phyloP scores from a whole-genome alignment of 30 jellyfish, hydroid and myxozoan species.

The Catostylus mosaicus region DNA sequence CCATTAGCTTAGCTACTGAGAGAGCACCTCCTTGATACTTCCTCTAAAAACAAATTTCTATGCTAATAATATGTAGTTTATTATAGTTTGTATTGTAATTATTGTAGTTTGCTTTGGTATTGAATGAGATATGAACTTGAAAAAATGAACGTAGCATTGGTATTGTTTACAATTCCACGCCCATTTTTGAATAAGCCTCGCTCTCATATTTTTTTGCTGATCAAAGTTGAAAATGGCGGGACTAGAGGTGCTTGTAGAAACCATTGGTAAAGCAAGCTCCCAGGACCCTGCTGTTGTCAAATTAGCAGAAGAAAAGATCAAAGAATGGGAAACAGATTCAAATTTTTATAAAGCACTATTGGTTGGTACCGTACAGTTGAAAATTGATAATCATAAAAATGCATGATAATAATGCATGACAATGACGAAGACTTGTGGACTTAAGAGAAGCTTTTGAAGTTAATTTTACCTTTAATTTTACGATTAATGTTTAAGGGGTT shows the following conservation, averaged over 20 bases:
- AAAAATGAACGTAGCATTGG: background rate
- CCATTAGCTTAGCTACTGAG: too few species aligned
- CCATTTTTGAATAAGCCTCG: slow-evolving; percentile 41
- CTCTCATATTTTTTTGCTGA: background rate
- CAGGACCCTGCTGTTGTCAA: slow-evolving; percentile 69
- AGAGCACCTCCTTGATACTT: background rate
- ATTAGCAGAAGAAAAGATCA: slow-evolving; percentile 81
- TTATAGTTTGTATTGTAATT: background rate
- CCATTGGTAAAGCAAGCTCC: slow-evolving; percentile 74
- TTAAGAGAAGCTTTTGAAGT: too few species aligned
- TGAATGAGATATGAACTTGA: background rate
- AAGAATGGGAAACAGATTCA: slow-evolving; percentile 72
- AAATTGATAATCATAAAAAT: too few species aligned
- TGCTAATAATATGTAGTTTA: background rate
- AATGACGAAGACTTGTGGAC: too few species aligned
- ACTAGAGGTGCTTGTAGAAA: slow-evolving; percentile 39
- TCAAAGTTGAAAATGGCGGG: slow-evolving; percentile 29
- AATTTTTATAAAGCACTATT: slow-evolving; percentile 70
- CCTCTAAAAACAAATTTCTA: background rate
- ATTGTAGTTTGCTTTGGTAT: background rate
- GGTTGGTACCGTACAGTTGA: too few species aligned
- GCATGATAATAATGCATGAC: too few species aligned
- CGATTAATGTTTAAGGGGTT: too few species aligned
- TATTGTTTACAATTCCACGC: background rate
- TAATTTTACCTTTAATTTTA: too few species aligned